phyloP scores from a whole-genome alignment of 2,888 invertebrate species.

The Embidobia sp. region DNA sequence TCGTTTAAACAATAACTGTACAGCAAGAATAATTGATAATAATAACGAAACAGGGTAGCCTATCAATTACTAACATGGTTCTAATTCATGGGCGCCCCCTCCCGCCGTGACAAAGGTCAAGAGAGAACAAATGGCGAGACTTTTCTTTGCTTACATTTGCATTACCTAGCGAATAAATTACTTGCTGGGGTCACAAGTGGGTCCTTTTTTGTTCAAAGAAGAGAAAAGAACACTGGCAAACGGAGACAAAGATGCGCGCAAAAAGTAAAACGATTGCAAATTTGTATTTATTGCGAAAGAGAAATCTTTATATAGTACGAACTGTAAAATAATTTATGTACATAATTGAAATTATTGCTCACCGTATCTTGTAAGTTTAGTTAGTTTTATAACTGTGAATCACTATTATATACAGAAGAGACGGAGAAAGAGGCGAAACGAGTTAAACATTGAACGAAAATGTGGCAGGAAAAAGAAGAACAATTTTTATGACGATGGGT shows the following conservation, averaged over 20 bases:
- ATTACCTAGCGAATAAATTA: too few species aligned
- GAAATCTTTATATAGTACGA: conserved; percentile 75
- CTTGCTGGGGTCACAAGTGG: too few species aligned
- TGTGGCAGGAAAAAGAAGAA: conserved; percentile 4
- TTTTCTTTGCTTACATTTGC: too few species aligned
- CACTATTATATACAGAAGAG: conserved; percentile 66
- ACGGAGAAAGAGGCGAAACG: conserved; percentile 5
- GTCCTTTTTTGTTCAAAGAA: conserved; percentile 6
- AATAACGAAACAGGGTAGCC: conserved; percentile 81
- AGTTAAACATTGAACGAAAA: conserved; percentile 11
- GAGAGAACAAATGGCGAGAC: conserved; percentile 59
- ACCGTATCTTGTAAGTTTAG: conserved; percentile 80
- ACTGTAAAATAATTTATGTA: conserved; percentile 80
- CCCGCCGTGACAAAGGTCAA: conserved; percentile 54
- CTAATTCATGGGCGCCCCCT: conserved; percentile 65
- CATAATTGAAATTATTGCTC: conserved; percentile 81
- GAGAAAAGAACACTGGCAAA: conserved; percentile 15
- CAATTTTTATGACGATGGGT: conserved; percentile 35
- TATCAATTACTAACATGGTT: conserved; percentile 78
- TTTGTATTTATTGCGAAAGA: conserved; percentile 65
- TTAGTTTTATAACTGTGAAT: conserved; percentile 79
- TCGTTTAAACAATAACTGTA: conserved; percentile 48
- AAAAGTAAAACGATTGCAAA: conserved; percentile 55
- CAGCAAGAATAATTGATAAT: conserved; percentile 73
- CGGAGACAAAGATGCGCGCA: conserved; percentile 32